These are phyloP conservation scores for Delia radicum DNA, from an alignment of 1,140 invertebrate species.

Conservation along the genomic window DNA sequence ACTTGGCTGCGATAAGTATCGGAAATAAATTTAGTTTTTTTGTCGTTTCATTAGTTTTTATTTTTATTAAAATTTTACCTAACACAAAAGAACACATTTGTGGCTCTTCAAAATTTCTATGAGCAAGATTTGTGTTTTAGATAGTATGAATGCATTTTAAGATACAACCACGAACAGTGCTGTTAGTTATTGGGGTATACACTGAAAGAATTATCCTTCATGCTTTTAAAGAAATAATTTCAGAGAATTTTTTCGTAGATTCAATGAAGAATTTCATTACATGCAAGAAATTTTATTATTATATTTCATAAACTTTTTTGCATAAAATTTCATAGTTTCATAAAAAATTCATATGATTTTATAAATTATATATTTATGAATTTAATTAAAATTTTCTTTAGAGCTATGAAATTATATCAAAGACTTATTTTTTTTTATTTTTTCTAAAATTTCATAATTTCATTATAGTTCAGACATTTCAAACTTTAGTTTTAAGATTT, in stretches of 20 bases:
- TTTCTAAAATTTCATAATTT: no score
- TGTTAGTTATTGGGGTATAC: background rate
- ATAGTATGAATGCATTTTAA: slow-evolving; percentile 8
- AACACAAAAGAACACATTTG: background rate
- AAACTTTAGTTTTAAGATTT: no score
- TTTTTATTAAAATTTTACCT: background rate
- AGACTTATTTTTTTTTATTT: no score
- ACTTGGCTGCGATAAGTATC: background rate
- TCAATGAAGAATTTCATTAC: no score
- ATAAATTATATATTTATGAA: background rate
- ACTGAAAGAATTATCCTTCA: no score
- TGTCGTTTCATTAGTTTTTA: background rate
- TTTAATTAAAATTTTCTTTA: no score
- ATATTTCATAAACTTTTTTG: background rate
- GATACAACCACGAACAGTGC: background rate
- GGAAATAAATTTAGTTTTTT: background rate
- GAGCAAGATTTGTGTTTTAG: slow-evolving; percentile 4
- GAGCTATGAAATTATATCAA: no score
- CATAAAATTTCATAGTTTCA: no score
- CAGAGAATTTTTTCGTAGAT: background rate
- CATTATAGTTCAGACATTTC: no score
- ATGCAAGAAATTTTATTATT: background rate
- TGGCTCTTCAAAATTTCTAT: background rate
- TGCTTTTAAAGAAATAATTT: background rate
- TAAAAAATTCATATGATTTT: no score